phyloP scores from a whole-genome alignment of 1,140 invertebrate species.

The Drosophila burlai region DNA sequence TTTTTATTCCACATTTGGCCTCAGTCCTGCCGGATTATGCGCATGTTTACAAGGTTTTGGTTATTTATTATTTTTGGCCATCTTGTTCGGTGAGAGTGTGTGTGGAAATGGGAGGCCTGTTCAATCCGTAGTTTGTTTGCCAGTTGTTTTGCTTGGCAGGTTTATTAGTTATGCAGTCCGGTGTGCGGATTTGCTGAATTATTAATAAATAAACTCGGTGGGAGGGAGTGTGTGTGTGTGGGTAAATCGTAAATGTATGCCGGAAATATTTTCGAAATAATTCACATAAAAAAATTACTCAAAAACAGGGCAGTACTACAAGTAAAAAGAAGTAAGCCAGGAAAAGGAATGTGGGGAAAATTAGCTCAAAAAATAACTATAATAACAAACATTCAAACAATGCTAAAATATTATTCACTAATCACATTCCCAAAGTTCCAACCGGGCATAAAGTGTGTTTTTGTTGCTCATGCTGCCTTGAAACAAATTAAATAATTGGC shows the following conservation, averaged over 20 bases:
- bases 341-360: background rate
- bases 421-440: conserved; percentile 56
- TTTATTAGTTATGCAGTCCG: conserved; percentile 80
- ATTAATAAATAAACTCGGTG: conserved; percentile 66
- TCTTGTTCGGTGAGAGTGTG: conserved; percentile 38
- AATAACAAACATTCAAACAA: background rate
- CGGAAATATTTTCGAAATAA: conserved; percentile 1
- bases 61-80: conserved; percentile 76
- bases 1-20: conserved; percentile 31
- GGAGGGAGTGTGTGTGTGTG: background rate
- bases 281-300: background rate
- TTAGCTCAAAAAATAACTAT: background rate
- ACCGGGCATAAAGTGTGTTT: conserved; percentile 16
- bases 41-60: conserved; percentile 79
- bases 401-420: conserved; percentile 40
- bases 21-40: conserved; percentile 64
- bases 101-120: background rate
- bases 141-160: conserved; percentile 57
- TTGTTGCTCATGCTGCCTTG: conserved; percentile 29
- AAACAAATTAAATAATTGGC: conserved; percentile 83
- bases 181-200: conserved; percentile 60
- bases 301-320: background rate
- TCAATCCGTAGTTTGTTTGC: conserved; percentile 33
- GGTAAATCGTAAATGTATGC: conserved; percentile 11
- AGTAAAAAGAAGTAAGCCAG: background rate